phyloP scores from a whole-genome alignment of 2,113 vertebrate genomes.

The Mohoua ochrocephala region DNA sequence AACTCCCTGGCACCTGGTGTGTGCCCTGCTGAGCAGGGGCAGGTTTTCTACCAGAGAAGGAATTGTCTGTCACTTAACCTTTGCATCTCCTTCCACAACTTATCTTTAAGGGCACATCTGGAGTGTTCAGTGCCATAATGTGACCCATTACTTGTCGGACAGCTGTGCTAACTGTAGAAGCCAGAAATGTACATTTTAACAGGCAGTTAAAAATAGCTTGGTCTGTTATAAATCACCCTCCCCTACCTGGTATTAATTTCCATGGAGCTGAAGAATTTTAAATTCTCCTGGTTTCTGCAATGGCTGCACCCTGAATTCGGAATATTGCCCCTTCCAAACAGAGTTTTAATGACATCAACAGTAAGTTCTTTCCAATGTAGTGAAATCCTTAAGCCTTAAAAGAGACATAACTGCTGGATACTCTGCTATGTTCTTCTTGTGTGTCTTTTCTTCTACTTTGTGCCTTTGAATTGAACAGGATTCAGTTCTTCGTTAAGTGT shows the following conservation, averaged over 20 bases:
- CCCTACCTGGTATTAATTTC: slow-evolving; percentile 49
- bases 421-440: not conserved
- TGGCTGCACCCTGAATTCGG: not conserved
- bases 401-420: not conserved
- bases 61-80: not conserved
- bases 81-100: not conserved
- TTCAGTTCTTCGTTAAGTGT: not conserved
- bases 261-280: slow-evolving; percentile 47
- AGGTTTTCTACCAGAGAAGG: not conserved
- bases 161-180: not conserved
- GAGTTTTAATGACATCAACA: not conserved
- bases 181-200: not conserved
- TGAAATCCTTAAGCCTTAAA: not conserved
- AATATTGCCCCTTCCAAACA: not conserved
- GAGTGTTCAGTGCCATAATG: not conserved
- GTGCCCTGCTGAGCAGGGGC: not conserved
- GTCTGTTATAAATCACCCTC: slow-evolving; percentile 16
- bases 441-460: not conserved
- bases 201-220: not conserved
- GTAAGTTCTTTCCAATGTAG: not conserved
- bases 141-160: not conserved
- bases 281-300: not conserved
- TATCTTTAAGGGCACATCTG: not conserved
- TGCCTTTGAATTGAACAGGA: not conserved
- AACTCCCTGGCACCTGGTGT: not conserved